Evolutionary conservation across 2,888 invertebrate species (phyloP).

Genomic region (Zygaena filipendulae): DNA sequence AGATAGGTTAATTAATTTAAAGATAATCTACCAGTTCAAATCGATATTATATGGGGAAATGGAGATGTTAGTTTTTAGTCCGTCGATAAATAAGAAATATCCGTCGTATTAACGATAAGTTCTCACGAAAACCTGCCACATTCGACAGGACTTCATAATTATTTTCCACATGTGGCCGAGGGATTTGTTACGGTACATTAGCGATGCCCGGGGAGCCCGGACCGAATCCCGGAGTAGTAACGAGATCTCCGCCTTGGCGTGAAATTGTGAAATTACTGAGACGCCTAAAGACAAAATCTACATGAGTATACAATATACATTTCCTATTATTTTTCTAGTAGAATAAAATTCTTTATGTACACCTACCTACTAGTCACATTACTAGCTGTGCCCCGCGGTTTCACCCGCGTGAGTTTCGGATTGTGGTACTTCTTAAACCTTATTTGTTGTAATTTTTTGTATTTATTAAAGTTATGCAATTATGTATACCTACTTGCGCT

Average conservation of each 20-base stretch:
- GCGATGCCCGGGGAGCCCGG: slow-evolving; percentile 39
- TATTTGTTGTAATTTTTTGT: too few relatives aligned
- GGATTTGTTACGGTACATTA: slow-evolving; percentile 58
- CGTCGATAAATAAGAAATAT: slow-evolving; percentile 35
- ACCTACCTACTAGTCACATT: too few relatives aligned
- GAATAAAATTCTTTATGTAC: slow-evolving; percentile 4
- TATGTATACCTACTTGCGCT: too few relatives aligned
- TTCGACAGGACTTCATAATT: slow-evolving; percentile 47
- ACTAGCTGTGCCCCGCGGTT: too few relatives aligned
- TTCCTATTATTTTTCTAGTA: slow-evolving; percentile 18
- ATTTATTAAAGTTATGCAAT: too few relatives aligned
- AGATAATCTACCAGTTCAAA: too few relatives aligned
- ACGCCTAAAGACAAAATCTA: slow-evolving; percentile 27
- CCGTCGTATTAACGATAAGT: slow-evolving; percentile 27
- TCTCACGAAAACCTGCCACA: slow-evolving; percentile 40
- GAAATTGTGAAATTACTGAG: slow-evolving; percentile 62
- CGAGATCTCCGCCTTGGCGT: slow-evolving; percentile 57
- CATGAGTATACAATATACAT: slow-evolving; percentile 19
- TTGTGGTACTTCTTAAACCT: too few relatives aligned
- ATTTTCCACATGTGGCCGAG: slow-evolving; percentile 52
- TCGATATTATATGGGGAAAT: too few relatives aligned
- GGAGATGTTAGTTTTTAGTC: too few relatives aligned
- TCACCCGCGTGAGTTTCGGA: too few relatives aligned
- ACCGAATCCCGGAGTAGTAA: slow-evolving; percentile 45
- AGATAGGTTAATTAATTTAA: too few relatives aligned